Percentiles rank a stretch among this genome's conserved stretches.
These are phyloP conservation scores for Diaphora mendica DNA, from an alignment of 2,888 invertebrate species.

Conservation along the genomic window DNA sequence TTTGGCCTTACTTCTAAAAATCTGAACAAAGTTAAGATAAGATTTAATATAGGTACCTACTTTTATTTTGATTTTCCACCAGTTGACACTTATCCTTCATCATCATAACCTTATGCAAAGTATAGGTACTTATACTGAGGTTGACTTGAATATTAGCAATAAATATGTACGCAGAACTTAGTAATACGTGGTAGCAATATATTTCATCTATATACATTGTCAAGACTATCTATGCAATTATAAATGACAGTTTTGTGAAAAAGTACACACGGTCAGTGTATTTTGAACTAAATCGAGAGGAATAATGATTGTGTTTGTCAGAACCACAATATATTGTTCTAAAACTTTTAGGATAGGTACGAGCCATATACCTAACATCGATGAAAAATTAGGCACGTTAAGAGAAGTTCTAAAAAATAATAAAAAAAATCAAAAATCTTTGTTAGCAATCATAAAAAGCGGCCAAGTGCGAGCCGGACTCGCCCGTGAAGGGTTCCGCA, in stretches of 20 bases:
- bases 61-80: not conserved
- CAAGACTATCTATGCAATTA: not conserved
- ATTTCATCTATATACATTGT: not conserved
- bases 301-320: slow-evolving; percentile 72
- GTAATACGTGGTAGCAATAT: not conserved
- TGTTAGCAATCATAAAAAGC: no score
- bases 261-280: slow-evolving; percentile 29
- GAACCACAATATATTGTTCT: slow-evolving; percentile 62
- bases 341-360: slow-evolving; percentile 60
- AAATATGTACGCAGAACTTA: not conserved
- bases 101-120: not conserved
- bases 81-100: not conserved
- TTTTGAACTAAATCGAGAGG: slow-evolving; percentile 57
- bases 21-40: not conserved
- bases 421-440: no score
- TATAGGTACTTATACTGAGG: not conserved
- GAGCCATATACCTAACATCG: slow-evolving; percentile 59
- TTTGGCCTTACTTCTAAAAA: not conserved
- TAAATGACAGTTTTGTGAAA: not conserved
- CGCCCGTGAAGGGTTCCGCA: no score
- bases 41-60: no score
- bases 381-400: slow-evolving; percentile 53
- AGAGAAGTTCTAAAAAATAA: no score
- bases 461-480: no score
- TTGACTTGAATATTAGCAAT: not conserved